phyloP scores from a whole-genome alignment of 1,140 invertebrate genomes.

The Apis laboriosa region DNA sequence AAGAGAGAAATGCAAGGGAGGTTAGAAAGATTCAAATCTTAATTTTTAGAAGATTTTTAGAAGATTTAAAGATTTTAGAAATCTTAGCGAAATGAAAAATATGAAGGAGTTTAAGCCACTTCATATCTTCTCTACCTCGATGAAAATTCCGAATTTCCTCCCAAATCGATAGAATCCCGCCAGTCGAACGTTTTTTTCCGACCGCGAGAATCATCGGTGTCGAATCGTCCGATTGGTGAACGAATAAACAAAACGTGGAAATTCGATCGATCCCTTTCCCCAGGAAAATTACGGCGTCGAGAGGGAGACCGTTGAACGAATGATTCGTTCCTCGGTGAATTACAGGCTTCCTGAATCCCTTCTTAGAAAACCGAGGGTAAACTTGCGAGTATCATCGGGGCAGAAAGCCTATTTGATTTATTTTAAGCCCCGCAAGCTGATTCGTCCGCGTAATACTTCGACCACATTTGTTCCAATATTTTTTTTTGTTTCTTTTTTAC shows the following conservation, averaged over 20 bases:
- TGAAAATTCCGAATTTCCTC: background rate
- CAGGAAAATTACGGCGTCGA: constrained; percentile 1
- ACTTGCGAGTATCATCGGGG: constrained; percentile 9
- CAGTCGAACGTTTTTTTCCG: background rate
- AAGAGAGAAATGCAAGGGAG: too few species aligned
- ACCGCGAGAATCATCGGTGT: background rate
- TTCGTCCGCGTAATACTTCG: background rate
- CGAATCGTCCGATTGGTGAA: background rate
- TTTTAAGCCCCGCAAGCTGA: constrained; percentile 8
- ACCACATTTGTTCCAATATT: background rate
- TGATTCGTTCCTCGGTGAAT: constrained; percentile 25
- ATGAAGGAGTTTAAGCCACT: too few species aligned
- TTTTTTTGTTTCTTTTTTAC: background rate
- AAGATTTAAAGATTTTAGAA: too few species aligned
- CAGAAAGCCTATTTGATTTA: constrained; percentile 22
- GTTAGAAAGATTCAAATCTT: too few species aligned
- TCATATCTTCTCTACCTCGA: too few species aligned
- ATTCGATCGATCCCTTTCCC: background rate
- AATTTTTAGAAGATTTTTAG: too few species aligned
- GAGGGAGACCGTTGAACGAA: constrained; percentile 4
- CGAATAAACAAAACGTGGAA: background rate
- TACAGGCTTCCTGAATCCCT: constrained; percentile 38
- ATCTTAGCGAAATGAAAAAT: too few species aligned
- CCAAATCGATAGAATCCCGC: background rate
- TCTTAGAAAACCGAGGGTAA: constrained; percentile 24